phyloP scores from a whole-genome alignment of 2,888 invertebrate genomes.

The Thecocarcelia acutangulata region DNA sequence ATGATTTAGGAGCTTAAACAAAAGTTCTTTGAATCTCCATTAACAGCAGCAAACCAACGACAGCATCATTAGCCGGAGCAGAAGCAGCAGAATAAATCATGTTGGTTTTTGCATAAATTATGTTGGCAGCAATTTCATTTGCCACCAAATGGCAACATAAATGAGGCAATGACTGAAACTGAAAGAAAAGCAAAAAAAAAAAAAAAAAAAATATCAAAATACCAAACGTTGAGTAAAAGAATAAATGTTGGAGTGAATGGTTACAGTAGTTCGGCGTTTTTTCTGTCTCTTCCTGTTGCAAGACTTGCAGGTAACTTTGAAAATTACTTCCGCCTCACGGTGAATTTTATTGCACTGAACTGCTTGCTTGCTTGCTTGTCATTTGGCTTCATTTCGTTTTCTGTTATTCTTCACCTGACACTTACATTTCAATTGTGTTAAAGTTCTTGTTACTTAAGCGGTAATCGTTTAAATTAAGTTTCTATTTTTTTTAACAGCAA shows the following conservation, averaged over 20 bases:
- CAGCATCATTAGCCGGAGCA: conserved; percentile 18
- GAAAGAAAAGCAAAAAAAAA: not conserved
- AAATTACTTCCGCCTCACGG: conserved; percentile 62
- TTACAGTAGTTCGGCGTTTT: conserved; percentile 19
- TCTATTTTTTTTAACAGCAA: too few relatives aligned
- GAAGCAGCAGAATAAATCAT: conserved; percentile 2
- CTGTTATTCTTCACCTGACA: conserved; percentile 6
- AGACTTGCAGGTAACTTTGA: conserved; percentile 43
- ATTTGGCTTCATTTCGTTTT: not conserved
- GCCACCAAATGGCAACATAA: conserved; percentile 29
- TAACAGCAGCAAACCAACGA: not conserved
- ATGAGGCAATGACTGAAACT: conserved; percentile 7
- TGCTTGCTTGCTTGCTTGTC: conserved; percentile 49
- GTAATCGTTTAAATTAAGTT: not conserved
- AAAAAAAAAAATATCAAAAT: not conserved
- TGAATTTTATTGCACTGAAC: conserved; percentile 55
- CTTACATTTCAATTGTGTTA: conserved; percentile 43
- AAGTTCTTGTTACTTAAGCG: conserved; percentile 1
- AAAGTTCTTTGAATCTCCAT: conserved; percentile 24
- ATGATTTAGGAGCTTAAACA: not conserved
- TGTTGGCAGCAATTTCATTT: conserved; percentile 12
- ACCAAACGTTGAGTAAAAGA: conserved; percentile 10
- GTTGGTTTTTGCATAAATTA: conserved; percentile 50
- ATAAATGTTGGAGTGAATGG: conserved; percentile 17
- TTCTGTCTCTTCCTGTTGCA: not conserved